Percentiles rank a stretch among this genome's conserved stretches.
Conservation (phyloP, 2,797 vertebrate species). For the Numenius phaeopus region DNA sequence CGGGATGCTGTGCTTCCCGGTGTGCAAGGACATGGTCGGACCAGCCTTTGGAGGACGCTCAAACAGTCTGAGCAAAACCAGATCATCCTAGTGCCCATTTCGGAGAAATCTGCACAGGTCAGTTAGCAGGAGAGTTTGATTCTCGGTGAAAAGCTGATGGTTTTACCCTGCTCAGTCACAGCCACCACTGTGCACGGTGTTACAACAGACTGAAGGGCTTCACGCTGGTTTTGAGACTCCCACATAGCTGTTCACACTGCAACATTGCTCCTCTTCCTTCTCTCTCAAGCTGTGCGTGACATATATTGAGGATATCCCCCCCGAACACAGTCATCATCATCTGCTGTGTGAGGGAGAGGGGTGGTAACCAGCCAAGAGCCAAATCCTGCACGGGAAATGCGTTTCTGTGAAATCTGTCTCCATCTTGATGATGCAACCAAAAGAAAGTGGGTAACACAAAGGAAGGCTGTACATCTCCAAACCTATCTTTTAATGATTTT, state of each 20-base stretch:
- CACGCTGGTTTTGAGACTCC: not conserved
- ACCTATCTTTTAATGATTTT: not conserved
- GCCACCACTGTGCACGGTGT: not conserved
- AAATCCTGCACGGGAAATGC: accelerated
- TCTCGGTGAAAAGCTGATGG: not conserved
- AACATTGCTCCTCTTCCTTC: not conserved
- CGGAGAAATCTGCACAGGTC: accelerated
- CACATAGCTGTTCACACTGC: not conserved
- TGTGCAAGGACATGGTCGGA: accelerated
- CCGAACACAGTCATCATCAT: accelerated
- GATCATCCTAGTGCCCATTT: too few relatives aligned
- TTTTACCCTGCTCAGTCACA: not conserved
- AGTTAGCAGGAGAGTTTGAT: too few relatives aligned
- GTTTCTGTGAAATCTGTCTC: not conserved
- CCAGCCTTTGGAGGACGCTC: not conserved
- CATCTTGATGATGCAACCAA: not conserved
- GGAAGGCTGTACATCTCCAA: not conserved
- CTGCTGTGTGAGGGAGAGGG: not conserved
- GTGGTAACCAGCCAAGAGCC: not conserved
- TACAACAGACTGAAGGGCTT: not conserved
- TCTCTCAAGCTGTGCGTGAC: not conserved
- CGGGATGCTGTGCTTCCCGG: accelerated
- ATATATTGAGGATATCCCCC: accelerated
- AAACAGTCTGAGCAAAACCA: not conserved
- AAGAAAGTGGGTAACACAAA: not conserved